Percentiles rank a stretch among this genome's conserved stretches.
phyloP scores from a whole-genome alignment of 2,113 vertebrate species.

The Bombycilla garrulus region DNA sequence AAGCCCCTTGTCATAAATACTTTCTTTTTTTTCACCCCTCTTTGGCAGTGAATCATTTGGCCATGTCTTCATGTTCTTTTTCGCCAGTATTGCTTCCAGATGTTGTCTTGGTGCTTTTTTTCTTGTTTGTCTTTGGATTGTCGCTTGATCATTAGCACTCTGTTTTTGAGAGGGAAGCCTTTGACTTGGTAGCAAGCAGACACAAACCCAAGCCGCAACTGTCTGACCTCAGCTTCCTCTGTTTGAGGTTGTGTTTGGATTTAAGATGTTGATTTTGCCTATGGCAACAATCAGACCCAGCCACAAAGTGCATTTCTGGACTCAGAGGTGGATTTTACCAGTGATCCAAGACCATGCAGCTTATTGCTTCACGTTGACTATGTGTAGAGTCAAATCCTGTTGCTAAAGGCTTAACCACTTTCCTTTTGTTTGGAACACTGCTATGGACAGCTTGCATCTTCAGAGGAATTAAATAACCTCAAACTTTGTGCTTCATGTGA shows the following conservation, averaged over 20 bases:
- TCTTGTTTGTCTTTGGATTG: not conserved
- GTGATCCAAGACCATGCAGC: not conserved
- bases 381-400: rapidly evolving
- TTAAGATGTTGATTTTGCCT: conserved; percentile 20
- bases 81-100: conserved; percentile 56
- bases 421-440: not conserved
- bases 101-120: conserved; percentile 42
- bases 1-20: conserved; percentile 37
- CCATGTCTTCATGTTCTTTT: conserved; percentile 30
- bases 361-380: not conserved
- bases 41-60: conserved; percentile 45
- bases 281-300: not conserved
- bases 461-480: not conserved
- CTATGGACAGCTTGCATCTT: not conserved
- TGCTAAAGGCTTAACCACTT: not conserved
- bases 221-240: conserved; percentile 35
- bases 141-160: not conserved
- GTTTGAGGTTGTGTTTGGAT: conserved; percentile 15
- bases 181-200: conserved; percentile 25
- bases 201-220: not conserved
- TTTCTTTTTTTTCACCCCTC: not conserved
- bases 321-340: not conserved
- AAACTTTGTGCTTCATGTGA: not conserved
- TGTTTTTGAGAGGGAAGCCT: conserved; percentile 4
- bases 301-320: conserved; percentile 9